These are phyloP conservation scores for Tetraneura akinire DNA, from an alignment of 1,140 invertebrate species.

Conservation along the genomic window DNA sequence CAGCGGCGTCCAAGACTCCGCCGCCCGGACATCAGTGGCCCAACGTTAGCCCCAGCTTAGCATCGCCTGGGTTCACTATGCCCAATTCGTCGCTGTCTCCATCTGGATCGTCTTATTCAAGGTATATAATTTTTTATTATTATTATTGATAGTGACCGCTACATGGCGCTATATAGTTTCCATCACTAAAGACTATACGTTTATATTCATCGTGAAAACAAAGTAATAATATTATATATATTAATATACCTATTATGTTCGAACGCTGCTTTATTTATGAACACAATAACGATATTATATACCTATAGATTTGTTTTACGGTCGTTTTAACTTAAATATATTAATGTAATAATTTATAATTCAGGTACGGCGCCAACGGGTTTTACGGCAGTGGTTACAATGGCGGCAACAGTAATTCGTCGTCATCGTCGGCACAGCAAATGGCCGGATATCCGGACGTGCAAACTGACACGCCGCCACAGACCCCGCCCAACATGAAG, in stretches of 20 bases:
- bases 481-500: constrained; percentile 90
- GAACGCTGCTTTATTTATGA: no score
- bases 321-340: no score
- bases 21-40: constrained; percentile 65
- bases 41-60: constrained; percentile 52
- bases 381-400: constrained; percentile 56
- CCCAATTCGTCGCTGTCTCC: constrained; percentile 60
- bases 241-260: no score
- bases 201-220: no score
- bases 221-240: no score
- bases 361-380: constrained; percentile 59
- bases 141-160: no score
- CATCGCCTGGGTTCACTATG: constrained; percentile 55
- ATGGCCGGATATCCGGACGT: constrained; percentile 75
- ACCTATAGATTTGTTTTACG: not conserved
- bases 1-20: constrained; percentile 92
- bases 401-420: constrained; percentile 61
- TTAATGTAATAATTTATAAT: no score
- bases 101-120: constrained; percentile 61
- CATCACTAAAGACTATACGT: no score
- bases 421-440: constrained; percentile 43
- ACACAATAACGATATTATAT: no score
- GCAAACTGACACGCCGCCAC: constrained; percentile 87
- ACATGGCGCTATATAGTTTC: no score
- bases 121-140: not conserved